Evolutionary conservation across 2,113 vertebrate species (phyloP).

Genomic region (Scatophagus argus): DNA sequence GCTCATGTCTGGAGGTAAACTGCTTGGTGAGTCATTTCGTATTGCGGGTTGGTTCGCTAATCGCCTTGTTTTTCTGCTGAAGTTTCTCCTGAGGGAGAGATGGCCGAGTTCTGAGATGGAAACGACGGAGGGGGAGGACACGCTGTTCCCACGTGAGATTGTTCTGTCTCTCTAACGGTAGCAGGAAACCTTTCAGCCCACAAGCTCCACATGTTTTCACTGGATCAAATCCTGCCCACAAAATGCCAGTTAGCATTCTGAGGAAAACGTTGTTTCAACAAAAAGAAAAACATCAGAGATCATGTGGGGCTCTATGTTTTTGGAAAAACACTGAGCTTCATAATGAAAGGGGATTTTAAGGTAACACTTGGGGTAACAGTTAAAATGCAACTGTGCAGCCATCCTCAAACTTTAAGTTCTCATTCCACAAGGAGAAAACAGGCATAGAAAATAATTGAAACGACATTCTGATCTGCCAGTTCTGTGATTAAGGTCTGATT

Average conservation of each 20-base stretch:
- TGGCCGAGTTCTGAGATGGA: conserved; percentile 56
- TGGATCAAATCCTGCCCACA: conserved; percentile 41
- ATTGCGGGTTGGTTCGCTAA: conserved; percentile 59
- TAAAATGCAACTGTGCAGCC: neutral
- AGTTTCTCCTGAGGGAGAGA: conserved; percentile 61
- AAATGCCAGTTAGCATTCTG: conserved; percentile 40
- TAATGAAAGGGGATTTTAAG: conserved; percentile 10
- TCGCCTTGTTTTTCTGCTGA: conserved; percentile 66
- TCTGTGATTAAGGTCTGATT: neutral
- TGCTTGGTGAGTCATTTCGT: conserved; percentile 61
- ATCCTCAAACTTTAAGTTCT: neutral
- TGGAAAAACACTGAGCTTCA: conserved; percentile 2
- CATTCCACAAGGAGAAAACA: neutral
- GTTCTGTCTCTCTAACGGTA: conserved; percentile 41
- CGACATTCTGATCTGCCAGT: neutral
- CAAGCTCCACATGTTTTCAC: conserved; percentile 27
- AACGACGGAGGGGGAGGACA: conserved; percentile 49
- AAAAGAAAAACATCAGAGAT: conserved; percentile 5
- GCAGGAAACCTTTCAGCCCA: conserved; percentile 57
- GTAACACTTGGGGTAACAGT: neutral
- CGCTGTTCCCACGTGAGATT: conserved; percentile 52
- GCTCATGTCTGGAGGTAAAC: conserved; percentile 52
- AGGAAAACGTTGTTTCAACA: conserved; percentile 17
- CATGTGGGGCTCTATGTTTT: neutral
- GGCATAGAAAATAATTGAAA: neutral